Conservation (phyloP, 2,113 vertebrate species). For the Laticauda laticaudata region DNA sequence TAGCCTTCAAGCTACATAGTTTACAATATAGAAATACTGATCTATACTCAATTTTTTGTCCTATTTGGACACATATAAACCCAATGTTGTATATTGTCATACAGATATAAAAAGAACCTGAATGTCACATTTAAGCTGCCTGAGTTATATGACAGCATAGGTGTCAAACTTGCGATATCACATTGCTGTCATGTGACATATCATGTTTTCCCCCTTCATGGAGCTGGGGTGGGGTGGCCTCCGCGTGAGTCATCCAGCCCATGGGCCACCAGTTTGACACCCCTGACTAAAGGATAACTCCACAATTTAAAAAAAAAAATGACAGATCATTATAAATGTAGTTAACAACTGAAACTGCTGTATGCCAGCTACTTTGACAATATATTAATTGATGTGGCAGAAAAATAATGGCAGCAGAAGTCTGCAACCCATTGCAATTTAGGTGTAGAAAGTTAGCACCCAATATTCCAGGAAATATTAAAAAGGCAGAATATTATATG, state of each 20-base stretch:
- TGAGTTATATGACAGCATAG: no score
- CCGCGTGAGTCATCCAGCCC: no score
- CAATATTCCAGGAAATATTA: no score
- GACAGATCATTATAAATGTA: neutral
- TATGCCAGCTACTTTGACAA: neutral
- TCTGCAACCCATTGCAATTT: slow-evolving; percentile 3
- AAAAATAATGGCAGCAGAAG: neutral
- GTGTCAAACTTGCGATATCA: no score
- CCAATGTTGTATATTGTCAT: neutral
- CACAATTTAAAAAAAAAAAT: neutral
- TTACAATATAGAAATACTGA: neutral
- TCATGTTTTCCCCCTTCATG: no score
- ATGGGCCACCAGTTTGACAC: no score
- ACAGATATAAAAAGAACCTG: neutral
- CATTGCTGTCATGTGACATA: no score
- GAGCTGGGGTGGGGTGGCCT: no score
- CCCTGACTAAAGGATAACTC: neutral
- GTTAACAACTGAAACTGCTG: neutral
- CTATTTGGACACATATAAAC: neutral
- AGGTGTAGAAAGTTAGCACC: neutral
- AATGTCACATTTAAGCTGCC: no score
- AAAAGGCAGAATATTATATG: no score
- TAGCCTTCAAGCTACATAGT: neutral
- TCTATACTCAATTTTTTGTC: neutral
- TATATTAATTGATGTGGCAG: neutral